Base-by-base conservation (phyloP, 2,888 invertebrate genomes). In the Coremacera marginata region DNA sequence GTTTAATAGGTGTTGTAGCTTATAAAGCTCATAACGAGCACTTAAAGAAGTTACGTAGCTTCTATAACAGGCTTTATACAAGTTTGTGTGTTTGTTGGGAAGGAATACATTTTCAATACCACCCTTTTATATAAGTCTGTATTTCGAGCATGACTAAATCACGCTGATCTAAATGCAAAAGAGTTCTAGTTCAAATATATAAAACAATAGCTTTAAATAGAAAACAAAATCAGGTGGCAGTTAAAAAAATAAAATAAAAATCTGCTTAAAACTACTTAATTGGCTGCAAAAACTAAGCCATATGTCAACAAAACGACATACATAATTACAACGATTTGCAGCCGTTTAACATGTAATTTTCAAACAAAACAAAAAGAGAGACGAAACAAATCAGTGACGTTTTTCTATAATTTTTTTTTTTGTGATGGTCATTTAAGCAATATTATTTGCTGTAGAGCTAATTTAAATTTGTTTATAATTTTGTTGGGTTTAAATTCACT, bases 201-300 rank as follows among this genome's bases (percentile, higher is more conserved):
- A 8, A 60, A 19, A 60, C 22, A 25, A 60, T 60, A n/a, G 37
- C 19, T 57, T 19, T 9, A 19, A 25, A 57, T 25, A 27, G 5
- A 9, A 60, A 57, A 57, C 22, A 4, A 19, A 60, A 25, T 60
- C 25, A 60, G 60, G 25, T 27, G 22, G 22, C 27, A 22, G 60
- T 7, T 16, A 14, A 25, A 60, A 60, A 60, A 27, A 5, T 5
- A 14, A 60, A 60, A 60, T 14, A 25, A 19, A 25, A 25, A 60
- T 60, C 2, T 19, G 55, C 11, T 4, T 25, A 57, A 57, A 57
- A 22, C 57, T 31, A 34, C 60, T 55, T 22, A 72, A 57, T 60
- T 60, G 71, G 37, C 19, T 51, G 49, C 68, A 51, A 68, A 37
- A 51, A 68, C 44, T 51, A 51, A 52, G 70, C 52, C 70, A 70